These are phyloP conservation scores for Bucorvus abyssinicus DNA, from an alignment of 2,797 vertebrate species.

Conservation along the genomic window DNA sequence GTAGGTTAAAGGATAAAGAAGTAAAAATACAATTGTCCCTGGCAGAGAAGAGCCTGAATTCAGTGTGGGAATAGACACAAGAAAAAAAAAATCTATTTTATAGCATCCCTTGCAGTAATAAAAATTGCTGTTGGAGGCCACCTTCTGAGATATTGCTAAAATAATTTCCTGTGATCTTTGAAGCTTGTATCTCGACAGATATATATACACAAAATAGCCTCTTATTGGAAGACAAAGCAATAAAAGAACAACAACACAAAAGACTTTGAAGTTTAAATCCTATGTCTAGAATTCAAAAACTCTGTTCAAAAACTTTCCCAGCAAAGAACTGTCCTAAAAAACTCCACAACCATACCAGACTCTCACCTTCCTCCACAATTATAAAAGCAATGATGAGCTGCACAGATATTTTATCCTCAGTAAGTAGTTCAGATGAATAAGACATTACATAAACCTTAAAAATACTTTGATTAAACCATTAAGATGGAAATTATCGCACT, in stretches of 20 bases:
- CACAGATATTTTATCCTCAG: not conserved
- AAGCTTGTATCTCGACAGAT: not conserved
- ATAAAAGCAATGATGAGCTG: not conserved
- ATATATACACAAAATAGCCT: not conserved
- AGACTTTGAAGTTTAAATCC: constrained; percentile 25
- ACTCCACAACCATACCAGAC: not conserved
- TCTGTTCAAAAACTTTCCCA: not conserved
- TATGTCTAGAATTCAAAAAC: not conserved
- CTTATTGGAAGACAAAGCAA: not conserved
- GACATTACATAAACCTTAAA: not conserved
- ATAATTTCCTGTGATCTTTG: constrained; percentile 28
- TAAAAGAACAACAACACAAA: not conserved
- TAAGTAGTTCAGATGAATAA: not conserved
- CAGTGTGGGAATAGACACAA: not conserved
- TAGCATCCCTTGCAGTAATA: not conserved
- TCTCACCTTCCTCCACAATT: not conserved
- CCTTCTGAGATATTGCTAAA: constrained; percentile 23
- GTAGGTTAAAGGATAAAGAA: not conserved
- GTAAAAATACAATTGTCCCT: not conserved
- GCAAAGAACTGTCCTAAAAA: not conserved
- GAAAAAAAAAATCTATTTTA: not conserved
- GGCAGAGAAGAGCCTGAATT: not conserved
- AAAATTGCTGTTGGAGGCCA: constrained; percentile 29
- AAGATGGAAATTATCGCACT: not conserved
- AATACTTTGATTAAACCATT: not conserved